Base-by-base conservation (phyloP, 2,113 vertebrate genomes). In the Epinephelus cyanopodus region DNA sequence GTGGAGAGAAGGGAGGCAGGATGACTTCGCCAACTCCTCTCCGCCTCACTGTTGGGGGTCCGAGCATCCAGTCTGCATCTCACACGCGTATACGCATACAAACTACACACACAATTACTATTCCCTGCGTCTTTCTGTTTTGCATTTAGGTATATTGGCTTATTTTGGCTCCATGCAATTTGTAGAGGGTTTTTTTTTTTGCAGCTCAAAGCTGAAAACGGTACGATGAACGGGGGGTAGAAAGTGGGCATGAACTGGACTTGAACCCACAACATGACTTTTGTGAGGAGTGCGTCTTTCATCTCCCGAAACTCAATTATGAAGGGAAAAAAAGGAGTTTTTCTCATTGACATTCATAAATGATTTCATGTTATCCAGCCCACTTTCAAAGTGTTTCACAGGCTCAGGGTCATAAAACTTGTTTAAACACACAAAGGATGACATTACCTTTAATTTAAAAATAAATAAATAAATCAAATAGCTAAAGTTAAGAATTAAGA, bases 11-110 rank as follows among this genome's bases (percentile, higher is more conserved):
- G 57, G 48, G 39, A 54, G 50, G 82, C 68, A 87, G 77, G 54
- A 71, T 12, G 60, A 78, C 85, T 87, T 85, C 39, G 29, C 39
- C 74, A 81, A 74, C 50, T 77, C 66, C 67, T 83, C 74, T 85
- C 74, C 52, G 8, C 47, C 39, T 81, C 88, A 70, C 87, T n/a
- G 82, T 57, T 64, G 80, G 88, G 25, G 85, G 83, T 83, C 85
- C 60, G 12, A 60, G 79, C 72, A 80, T 83, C 75, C 78, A 73
- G 70, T 70, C 39, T 82, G 57, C 74, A 74, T 72, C 68, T 33
- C 68, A 68, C 70, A 80, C 77, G 68, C 18, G 10, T n/a, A 84
- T 6, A 60, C 3, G 11, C 42, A 54, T 45, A 64, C 18, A 54
- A 75, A 68, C 77, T 33, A 77, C 74, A 57, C 53, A 45, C 70